Base-by-base conservation (phyloP, 2,888 invertebrate genomes). In the Drosophila vallismaia region DNA sequence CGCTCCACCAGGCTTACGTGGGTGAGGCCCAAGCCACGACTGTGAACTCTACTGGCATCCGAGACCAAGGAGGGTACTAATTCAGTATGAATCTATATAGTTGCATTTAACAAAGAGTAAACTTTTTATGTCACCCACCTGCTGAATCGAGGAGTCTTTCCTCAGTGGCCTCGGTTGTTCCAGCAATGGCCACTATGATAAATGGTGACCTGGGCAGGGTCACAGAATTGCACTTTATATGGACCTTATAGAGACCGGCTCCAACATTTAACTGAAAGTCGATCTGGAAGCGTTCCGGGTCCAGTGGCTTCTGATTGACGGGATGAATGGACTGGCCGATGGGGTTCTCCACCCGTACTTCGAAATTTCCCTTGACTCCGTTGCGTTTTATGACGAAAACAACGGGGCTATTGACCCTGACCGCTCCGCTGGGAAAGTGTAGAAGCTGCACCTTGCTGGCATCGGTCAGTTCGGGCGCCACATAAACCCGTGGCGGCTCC, bases 301-400 rank as follows among this genome's bases (percentile, higher is more conserved):
- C 91, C 55, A 91, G 62, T 33, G 79, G 81, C 58, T 83, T 70
- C 48, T 89, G 74, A 59, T 81, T 77, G 14, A 90, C 54, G 0
- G 90, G 78, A 12, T 81, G 63, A 2, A 62, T 70, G 28, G 76
- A 73, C 28, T 76, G 79, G 9, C 89, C 90, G 1, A 80, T 85
- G 49, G 91, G 91, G 60, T 77, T 88, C 76, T 91, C 91, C 5
- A 91, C 48, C 73, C 90, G 90, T 14, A 90, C 90, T 77, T 91
- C 91, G 55, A 91, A 91, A 56, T 91, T 91, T 4, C 91, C 91
- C 70, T 90, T 89, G 8, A 90, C 89, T 1, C 91, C 91, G 72
- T 91, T 91, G 1, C 90, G 86, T 52, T 89, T 91, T 26, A 91
- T 84, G 14, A 89, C 76, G 33, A 91, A 91, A 33, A 78, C 81